Evolutionary conservation across 2,113 vertebrate genomes (phyloP).

Genomic region (Phyllopteryx taeniolatus): DNA sequence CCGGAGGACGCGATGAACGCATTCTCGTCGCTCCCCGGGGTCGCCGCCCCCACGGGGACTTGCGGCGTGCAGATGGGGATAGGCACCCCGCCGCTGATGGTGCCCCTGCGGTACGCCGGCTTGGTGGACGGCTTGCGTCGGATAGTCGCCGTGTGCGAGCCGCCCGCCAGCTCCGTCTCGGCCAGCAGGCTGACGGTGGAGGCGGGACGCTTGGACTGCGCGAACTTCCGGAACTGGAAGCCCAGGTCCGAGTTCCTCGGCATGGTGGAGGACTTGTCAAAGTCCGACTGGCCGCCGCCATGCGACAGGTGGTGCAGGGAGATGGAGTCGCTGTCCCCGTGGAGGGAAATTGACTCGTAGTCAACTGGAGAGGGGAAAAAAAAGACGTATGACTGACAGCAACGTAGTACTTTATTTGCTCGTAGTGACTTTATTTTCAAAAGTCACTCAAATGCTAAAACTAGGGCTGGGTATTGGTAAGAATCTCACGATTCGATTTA

Average conservation of each 20-base stretch:
- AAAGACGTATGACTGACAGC: neutral
- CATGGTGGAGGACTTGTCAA: slow-evolving; percentile 80
- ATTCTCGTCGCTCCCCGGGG: slow-evolving; percentile 47
- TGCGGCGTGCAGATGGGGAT: slow-evolving; percentile 79
- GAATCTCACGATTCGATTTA: too few species aligned
- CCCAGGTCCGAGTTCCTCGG: slow-evolving; percentile 79
- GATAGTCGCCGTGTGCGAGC: slow-evolving; percentile 77
- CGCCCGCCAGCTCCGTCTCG: slow-evolving; percentile 56
- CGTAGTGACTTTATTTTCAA: too few species aligned
- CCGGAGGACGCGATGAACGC: slow-evolving; percentile 29
- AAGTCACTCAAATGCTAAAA: too few species aligned
- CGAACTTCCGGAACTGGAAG: slow-evolving; percentile 74
- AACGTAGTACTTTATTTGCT: neutral
- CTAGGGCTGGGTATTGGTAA: too few species aligned
- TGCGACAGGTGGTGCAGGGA: slow-evolving; percentile 71
- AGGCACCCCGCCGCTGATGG: slow-evolving; percentile 77
- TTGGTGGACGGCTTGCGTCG: slow-evolving; percentile 80
- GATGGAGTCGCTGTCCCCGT: slow-evolving; percentile 62
- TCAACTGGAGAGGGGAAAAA: slow-evolving; percentile 50
- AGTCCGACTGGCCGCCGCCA: slow-evolving; percentile 65
- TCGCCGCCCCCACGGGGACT: slow-evolving; percentile 58
- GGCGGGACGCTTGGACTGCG: slow-evolving; percentile 74
- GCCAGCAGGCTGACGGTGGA: slow-evolving; percentile 78
- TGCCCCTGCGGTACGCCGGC: slow-evolving; percentile 71
- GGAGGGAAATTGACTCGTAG: slow-evolving; percentile 79